Conservation (phyloP, 2,888 invertebrate genomes). For the Conops quadrifasciatus region DNA sequence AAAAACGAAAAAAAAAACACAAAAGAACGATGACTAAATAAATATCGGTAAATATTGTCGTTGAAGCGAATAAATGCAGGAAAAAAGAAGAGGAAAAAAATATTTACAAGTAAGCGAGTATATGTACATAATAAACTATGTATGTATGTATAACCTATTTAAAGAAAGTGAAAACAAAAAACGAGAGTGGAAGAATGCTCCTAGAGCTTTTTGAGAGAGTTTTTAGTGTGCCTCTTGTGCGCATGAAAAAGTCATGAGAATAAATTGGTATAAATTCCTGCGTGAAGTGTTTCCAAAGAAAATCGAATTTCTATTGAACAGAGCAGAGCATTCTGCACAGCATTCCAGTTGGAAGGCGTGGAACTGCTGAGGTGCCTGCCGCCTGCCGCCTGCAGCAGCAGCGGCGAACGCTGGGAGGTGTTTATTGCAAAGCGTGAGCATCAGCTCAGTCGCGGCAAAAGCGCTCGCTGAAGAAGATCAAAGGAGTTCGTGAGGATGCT, state of each 20-base stretch:
- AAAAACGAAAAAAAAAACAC: neutral
- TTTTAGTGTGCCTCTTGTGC: neutral
- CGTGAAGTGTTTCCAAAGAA: neutral
- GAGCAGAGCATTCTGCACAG: neutral
- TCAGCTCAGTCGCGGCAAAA: slow-evolving; percentile 37
- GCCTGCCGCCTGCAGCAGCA: neutral
- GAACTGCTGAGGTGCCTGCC: neutral
- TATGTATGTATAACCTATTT: too few relatives aligned
- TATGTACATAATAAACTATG: too few relatives aligned
- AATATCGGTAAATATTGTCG: neutral
- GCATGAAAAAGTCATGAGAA: neutral
- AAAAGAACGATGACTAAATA: neutral
- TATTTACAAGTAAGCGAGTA: too few relatives aligned
- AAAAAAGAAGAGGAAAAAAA: neutral
- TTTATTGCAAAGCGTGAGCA: slow-evolving; percentile 7
- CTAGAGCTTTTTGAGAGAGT: neutral
- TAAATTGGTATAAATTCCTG: neutral
- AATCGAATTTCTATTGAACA: neutral
- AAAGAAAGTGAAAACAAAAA: neutral
- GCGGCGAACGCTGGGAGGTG: neutral
- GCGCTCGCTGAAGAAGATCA: slow-evolving; percentile 35
- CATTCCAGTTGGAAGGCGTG: slow-evolving; percentile 9
- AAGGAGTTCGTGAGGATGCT: neutral
- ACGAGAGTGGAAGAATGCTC: neutral
- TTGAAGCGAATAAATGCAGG: neutral